These are phyloP conservation scores for Tretioscincus oriximinensis DNA, from an alignment of 2,113 vertebrate genomes.

Conservation along the genomic window DNA sequence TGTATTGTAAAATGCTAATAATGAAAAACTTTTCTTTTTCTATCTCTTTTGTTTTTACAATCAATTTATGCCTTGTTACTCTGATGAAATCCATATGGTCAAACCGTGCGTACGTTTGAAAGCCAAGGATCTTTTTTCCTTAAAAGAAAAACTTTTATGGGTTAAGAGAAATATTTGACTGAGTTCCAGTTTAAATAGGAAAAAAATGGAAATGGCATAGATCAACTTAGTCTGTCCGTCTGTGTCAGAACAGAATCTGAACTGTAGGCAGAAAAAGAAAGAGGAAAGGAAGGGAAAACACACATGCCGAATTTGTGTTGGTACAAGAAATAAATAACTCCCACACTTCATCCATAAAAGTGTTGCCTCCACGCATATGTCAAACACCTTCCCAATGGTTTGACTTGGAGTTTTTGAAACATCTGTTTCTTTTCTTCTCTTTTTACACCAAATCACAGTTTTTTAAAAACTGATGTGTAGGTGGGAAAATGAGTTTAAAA, in stretches of 20 bases:
- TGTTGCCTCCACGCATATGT: constrained; percentile 4
- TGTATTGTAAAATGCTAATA: constrained; percentile 33
- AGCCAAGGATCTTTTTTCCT: background rate
- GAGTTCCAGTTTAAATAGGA: constrained; percentile 22
- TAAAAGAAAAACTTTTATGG: background rate
- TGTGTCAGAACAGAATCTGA: constrained; percentile 23
- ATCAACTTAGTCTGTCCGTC: background rate
- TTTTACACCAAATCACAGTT: accelerated
- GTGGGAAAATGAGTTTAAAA: background rate
- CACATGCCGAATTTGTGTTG: background rate
- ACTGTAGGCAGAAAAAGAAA: background rate
- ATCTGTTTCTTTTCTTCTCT: constrained; percentile 2
- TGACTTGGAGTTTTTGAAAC: constrained; percentile 17
- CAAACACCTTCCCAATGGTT: constrained; percentile 27
- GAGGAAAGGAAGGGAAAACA: background rate
- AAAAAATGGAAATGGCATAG: background rate
- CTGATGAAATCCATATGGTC: constrained; percentile 45
- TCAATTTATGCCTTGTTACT: constrained; percentile 2
- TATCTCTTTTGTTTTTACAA: constrained; percentile 41
- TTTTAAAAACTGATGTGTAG: background rate
- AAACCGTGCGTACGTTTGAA: constrained; percentile 20
- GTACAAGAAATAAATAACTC: background rate
- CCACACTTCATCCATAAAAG: background rate
- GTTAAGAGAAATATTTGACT: constrained; percentile 25
- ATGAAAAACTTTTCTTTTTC: constrained; percentile 22